A percentile compares a stretch with the other conserved stretches of the same genome.
phyloP scores from a whole-genome alignment of 2,113 vertebrate genomes.

The Phoxinus phoxinus region DNA sequence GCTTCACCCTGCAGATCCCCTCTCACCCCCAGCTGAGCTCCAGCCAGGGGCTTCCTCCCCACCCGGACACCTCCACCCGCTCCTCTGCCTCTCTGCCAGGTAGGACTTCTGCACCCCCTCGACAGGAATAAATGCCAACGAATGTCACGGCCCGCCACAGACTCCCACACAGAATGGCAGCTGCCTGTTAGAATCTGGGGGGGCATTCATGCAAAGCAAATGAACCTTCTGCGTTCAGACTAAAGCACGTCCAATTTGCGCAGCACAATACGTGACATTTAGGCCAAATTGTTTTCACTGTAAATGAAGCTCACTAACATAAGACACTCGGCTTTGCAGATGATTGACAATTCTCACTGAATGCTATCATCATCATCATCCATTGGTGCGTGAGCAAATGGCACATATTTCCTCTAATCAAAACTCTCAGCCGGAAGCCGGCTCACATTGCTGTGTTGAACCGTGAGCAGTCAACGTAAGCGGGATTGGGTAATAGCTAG shows the following conservation, averaged over 20 bases:
- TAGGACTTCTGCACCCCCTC: constrained; percentile 63
- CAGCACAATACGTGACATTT: constrained; percentile 4
- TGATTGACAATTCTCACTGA: constrained; percentile 26
- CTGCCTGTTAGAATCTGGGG: constrained; percentile 57
- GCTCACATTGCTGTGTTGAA: background rate
- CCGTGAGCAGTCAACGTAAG: constrained; percentile 11
- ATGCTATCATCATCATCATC: constrained; percentile 8
- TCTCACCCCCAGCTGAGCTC: constrained; percentile 59
- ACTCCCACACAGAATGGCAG: constrained; percentile 65
- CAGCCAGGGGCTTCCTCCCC: constrained; percentile 62
- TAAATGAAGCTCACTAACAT: constrained; percentile 41
- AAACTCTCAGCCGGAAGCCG: constrained; percentile 25
- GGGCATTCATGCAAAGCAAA: constrained; percentile 61
- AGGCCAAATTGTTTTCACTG: constrained; percentile 16
- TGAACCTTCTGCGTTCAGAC: constrained; percentile 54
- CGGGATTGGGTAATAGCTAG: background rate
- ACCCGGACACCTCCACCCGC: constrained; percentile 59
- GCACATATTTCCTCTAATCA: constrained; percentile 8
- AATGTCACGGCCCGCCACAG: constrained; percentile 63
- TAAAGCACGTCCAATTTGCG: background rate
- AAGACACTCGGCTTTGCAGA: constrained; percentile 16
- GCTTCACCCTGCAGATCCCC: constrained; percentile 57
- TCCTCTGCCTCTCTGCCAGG: constrained; percentile 68
- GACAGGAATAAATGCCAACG: constrained; percentile 70
- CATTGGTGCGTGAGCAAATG: background rate